phyloP scores from a whole-genome alignment of 2,113 vertebrate genomes.

The Megaceryle torquata region DNA sequence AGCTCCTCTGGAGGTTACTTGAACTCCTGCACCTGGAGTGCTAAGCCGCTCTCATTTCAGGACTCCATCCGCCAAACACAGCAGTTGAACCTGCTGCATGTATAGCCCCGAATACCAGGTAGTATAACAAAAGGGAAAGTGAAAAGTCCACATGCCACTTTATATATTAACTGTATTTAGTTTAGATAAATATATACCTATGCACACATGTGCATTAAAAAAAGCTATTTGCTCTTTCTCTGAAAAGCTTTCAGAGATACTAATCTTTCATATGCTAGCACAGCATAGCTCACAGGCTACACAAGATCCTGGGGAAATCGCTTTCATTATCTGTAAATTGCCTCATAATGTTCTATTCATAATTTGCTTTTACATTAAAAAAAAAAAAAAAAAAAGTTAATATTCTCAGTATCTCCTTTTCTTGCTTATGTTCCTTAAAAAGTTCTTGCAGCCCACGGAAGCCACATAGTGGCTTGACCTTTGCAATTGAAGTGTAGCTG shows the following conservation, averaged over 20 bases:
- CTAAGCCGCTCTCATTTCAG: not conserved
- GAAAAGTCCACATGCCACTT: not conserved
- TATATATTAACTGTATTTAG: not conserved
- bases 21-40: not conserved
- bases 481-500: not conserved
- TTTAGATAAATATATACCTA: constrained; percentile 11
- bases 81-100: not conserved
- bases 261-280: not conserved
- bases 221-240: not conserved
- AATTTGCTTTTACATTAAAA: constrained; percentile 44
- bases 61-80: not conserved
- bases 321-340: constrained; percentile 9
- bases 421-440: not conserved
- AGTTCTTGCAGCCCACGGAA: not conserved
- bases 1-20: not conserved
- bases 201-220: not conserved
- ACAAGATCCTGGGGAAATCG: not conserved
- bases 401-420: not conserved
- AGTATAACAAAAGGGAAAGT: not conserved
- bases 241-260: not conserved
- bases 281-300: not conserved
- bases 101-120: not conserved
- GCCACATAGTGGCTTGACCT: constrained; percentile 45
- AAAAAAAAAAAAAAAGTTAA: constrained; percentile 43
- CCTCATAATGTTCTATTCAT: constrained; percentile 17